Evolutionary conservation across 2,113 vertebrate genomes (phyloP), one percentile per base, ranked within the genome.

Genomic region (Micromys minutus): DNA sequence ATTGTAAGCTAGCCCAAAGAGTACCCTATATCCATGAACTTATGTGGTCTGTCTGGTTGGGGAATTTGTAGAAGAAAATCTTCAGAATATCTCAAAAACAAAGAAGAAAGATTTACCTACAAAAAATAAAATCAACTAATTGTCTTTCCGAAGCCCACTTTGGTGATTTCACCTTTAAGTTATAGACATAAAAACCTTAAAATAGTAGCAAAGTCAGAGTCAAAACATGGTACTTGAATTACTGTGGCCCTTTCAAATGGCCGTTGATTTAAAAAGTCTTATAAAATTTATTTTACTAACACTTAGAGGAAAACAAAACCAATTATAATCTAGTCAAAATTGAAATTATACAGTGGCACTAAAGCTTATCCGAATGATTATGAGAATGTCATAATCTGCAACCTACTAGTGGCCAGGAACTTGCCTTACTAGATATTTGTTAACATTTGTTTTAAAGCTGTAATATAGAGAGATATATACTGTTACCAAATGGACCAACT

Each of bases 31-130:
- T 47, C 81, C 42, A n/a, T 85, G 67, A 75, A 57, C 15, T 59
- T 45, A 47, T 11, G n/a, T n/a, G 63, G 34, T 45, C 52, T 52
- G 47, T 15, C 45, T n/a, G 63, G 36, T 39, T 26, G 7, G 19
- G 39, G 39, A 39, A 8, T 6, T n/a, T 57, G 39, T 61, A 50
- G 12, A 31, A 50, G 12, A 31, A 61, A 79, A 67, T 61, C 31
- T 86, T 88, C 57, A 91, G 29, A 72, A 9, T 52, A 76, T 94
- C 76, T 94, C 50, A 26, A 67, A 89, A 97, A 59, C 50, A 63
- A 57, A 80, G 24, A 65, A 83, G 52, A 72, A 85, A 79, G 61
- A 36, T 19, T 74, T 67, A 80, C 3, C 67, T 45, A 42, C 26
- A 47, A 83, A 63, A 87, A 61, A 42, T 39, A 77, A 69, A 87